Conservation (phyloP, 2,113 vertebrate genomes). For the Ptychochromis oligacanthus region DNA sequence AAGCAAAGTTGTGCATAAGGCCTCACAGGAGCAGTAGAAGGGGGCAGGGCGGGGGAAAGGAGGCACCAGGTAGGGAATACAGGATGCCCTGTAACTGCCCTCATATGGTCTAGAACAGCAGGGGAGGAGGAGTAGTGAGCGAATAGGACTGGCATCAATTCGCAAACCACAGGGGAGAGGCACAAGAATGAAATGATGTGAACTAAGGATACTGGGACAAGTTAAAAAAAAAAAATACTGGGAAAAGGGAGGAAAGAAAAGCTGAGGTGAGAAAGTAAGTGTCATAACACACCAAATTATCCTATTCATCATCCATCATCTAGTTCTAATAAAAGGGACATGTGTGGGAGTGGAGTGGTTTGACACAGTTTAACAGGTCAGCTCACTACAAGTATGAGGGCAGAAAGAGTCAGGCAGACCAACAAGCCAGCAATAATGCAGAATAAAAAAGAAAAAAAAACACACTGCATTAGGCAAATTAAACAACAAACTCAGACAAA, state of each 20-base stretch:
- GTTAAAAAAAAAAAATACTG: not conserved
- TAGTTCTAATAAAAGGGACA: not conserved
- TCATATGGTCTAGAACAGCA: constrained; percentile 41
- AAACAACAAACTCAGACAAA: not conserved
- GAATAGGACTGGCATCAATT: not conserved
- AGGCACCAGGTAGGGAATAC: constrained; percentile 14
- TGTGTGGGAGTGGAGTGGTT: not conserved
- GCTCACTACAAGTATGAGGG: not conserved
- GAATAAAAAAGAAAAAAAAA: not conserved
- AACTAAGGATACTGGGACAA: not conserved
- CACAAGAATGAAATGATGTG: not conserved
- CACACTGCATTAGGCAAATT: not conserved
- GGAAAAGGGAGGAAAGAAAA: not conserved
- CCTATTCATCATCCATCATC: not conserved
- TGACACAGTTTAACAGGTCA: not conserved
- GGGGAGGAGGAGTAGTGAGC: not conserved
- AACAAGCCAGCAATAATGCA: not conserved
- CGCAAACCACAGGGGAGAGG: not conserved
- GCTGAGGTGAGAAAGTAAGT: not conserved
- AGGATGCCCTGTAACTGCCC: constrained; percentile 20
- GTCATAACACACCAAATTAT: not conserved
- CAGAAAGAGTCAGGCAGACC: not conserved
- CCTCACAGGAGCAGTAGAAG: constrained; percentile 4
- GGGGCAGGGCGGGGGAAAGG: not conserved
- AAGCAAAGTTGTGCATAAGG: constrained; percentile 7